These are phyloP conservation scores for Conger conger DNA, from an alignment of 2,113 vertebrate genomes.

Conservation along the genomic window DNA sequence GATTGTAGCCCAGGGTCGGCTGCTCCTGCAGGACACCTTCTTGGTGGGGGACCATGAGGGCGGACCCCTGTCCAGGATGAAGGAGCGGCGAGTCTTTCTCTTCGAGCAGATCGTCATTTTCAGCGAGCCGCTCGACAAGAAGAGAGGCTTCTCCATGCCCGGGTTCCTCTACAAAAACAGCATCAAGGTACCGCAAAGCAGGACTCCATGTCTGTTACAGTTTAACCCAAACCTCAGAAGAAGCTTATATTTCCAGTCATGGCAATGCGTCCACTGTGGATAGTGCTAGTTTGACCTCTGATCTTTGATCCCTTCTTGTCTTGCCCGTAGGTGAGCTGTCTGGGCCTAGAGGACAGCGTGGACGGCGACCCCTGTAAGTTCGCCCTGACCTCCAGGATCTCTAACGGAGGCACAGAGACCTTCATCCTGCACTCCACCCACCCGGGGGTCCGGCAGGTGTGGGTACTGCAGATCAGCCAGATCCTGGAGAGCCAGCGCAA, in stretches of 20 bases:
- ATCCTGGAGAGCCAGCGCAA: constrained; percentile 96
- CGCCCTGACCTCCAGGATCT: constrained; percentile 83
- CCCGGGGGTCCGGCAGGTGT: constrained; percentile 88
- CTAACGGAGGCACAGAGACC: constrained; percentile 76
- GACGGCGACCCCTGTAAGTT: constrained; percentile 95
- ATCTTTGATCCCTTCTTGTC: not conserved
- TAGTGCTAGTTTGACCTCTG: too few relatives aligned
- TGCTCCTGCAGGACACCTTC: constrained; percentile 95
- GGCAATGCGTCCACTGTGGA: not conserved
- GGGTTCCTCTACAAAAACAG: constrained; percentile 96
- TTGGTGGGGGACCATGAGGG: constrained; percentile 87
- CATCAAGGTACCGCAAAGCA: constrained; percentile 80
- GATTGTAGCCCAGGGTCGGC: constrained; percentile 95
- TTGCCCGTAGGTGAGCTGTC: constrained; percentile 80
- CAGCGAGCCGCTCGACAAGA: constrained; percentile 95
- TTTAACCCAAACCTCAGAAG: too few relatives aligned
- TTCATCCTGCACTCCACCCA: constrained; percentile 89
- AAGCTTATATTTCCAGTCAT: too few relatives aligned
- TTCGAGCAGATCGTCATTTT: constrained; percentile 98
- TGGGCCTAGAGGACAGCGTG: constrained; percentile 90
- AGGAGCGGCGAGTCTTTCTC: constrained; percentile 93
- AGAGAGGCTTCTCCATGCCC: constrained; percentile 93
- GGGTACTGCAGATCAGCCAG: constrained; percentile 96
- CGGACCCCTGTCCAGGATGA: constrained; percentile 81
- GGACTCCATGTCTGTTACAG: not conserved